phyloP scores from a whole-genome alignment of 2,797 vertebrate species.

The Leptatherina wallacei region DNA sequence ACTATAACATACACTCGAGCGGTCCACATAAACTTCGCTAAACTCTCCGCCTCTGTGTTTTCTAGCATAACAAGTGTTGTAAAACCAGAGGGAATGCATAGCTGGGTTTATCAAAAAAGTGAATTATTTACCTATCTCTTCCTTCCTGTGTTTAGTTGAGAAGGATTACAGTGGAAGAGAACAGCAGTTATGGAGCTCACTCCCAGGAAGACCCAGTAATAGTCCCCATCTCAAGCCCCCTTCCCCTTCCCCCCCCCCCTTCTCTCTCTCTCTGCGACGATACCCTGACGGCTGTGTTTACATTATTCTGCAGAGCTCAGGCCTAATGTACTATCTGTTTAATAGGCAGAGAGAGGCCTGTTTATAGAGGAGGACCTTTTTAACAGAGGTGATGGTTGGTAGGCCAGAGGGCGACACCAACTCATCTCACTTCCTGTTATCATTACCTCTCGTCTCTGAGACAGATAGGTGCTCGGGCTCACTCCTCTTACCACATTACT shows the following conservation, averaged over 20 bases:
- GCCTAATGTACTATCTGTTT: conserved; percentile 82
- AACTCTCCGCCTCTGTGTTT: conserved; percentile 25
- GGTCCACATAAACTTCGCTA: conserved; percentile 6
- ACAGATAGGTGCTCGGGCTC: conserved; percentile 66
- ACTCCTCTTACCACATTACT: conserved; percentile 53
- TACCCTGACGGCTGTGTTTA: conserved; percentile 79
- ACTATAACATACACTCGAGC: conserved; percentile 26
- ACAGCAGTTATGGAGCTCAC: conserved; percentile 66
- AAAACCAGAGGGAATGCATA: conserved; percentile 28
- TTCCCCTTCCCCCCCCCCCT: no score
- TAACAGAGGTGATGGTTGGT: conserved; percentile 72
- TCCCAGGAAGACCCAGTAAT: conserved; percentile 76
- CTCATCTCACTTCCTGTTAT: conserved; percentile 80
- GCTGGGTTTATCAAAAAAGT: conserved; percentile 65
- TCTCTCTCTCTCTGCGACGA: conserved; percentile 2
- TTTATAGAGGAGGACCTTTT: conserved; percentile 77
- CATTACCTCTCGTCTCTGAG: conserved; percentile 66
- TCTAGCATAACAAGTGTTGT: conserved; percentile 41
- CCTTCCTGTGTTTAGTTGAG: conserved; percentile 84
- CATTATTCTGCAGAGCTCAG: conserved; percentile 61
- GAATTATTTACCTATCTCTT: conserved; percentile 79
- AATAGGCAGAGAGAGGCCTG: conserved; percentile 76
- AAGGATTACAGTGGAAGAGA: conserved; percentile 71
- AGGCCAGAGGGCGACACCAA: conserved; percentile 71
- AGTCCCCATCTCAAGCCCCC: conserved; percentile 29